Evolutionary conservation across 2,888 invertebrate species (phyloP).

Genomic region (Frankliniella fusca): DNA sequence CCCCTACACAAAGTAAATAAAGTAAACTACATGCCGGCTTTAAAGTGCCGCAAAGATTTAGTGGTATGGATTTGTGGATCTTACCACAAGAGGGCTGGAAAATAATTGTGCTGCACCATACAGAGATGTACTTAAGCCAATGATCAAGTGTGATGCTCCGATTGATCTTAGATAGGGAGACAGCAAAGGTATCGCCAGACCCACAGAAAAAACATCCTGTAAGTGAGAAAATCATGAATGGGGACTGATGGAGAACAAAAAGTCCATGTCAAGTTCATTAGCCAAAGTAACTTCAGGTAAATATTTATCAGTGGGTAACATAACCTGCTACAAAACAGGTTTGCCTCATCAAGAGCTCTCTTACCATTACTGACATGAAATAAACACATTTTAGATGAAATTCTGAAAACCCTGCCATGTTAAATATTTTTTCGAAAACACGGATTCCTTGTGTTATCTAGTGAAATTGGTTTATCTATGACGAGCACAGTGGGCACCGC

Average conservation of each 20-base stretch:
- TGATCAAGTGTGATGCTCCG: background rate
- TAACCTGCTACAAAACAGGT: background rate
- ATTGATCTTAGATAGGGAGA: background rate
- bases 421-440: background rate
- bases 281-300: background rate
- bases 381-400: constrained; percentile 9
- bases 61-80: background rate
- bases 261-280: no score
- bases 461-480: no score
- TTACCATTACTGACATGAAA: constrained; percentile 10
- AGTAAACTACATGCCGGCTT: background rate
- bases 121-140: background rate
- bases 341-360: background rate
- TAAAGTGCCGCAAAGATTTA: background rate
- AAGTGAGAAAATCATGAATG: background rate
- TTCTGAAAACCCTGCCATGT: constrained; percentile 13
- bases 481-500: background rate
- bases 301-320: constrained; percentile 1
- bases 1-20: background rate
- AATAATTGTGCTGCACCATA: background rate
- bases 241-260: no score
- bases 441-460: background rate
- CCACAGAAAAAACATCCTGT: background rate
- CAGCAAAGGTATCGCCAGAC: background rate
- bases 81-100: constrained; percentile 15